A percentile compares a stretch with the other conserved stretches of the same genome.
phyloP scores from a whole-genome alignment of 1,140 invertebrate species.

The Scylla paramamosain region DNA sequence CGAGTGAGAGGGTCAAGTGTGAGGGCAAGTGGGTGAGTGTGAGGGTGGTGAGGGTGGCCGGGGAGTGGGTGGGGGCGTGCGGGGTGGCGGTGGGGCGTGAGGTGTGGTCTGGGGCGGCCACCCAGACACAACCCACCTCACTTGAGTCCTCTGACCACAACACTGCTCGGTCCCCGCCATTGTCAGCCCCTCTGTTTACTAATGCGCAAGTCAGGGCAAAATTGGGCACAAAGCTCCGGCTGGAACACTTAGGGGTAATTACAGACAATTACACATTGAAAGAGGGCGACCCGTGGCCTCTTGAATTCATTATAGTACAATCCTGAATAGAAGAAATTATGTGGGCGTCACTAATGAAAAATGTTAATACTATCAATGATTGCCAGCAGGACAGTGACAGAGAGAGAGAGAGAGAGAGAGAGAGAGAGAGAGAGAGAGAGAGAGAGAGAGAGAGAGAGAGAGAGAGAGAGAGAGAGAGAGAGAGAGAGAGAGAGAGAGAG shows the following conservation, averaged over 20 bases:
- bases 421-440: constrained; percentile 15
- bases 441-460: not conserved
- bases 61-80: not conserved
- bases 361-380: constrained; percentile 41
- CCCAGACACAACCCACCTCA: constrained; percentile 5
- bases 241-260: constrained; percentile 39
- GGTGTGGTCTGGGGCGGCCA: not conserved
- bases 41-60: not conserved
- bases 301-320: constrained; percentile 25
- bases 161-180: not conserved
- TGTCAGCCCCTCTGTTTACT: constrained; percentile 34
- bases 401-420: constrained; percentile 22
- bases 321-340: constrained; percentile 33
- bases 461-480: constrained; percentile 18
- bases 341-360: constrained; percentile 6
- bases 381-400: constrained; percentile 2
- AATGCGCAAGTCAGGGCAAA: constrained; percentile 40
- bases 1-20: not conserved
- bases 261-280: constrained; percentile 46
- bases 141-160: constrained; percentile 5
- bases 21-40: not conserved
- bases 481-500: constrained; percentile 3
- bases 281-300: not conserved
- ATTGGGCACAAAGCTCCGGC: constrained; percentile 5
- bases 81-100: not conserved